Evolutionary conservation across 2,797 vertebrate genomes (phyloP), one percentile per base, ranked within the genome.

Genomic region (Florisuga fusca): DNA sequence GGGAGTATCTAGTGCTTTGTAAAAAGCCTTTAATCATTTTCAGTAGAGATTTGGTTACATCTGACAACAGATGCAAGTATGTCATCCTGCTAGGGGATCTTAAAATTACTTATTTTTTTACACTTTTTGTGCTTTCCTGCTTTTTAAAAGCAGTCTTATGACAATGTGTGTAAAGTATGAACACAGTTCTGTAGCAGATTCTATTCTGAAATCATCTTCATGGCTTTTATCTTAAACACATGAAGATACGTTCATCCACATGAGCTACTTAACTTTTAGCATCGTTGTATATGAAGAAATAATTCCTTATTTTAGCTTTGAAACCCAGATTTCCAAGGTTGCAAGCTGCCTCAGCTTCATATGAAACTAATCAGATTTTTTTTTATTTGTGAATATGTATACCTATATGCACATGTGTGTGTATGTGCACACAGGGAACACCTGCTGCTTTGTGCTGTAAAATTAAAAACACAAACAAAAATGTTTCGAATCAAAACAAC

Each of bases 261-360:
- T 27, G 45, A 67, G 20, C 36, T 51, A 25, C 22, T 73, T 82
- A 10, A 33, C 90, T 93, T 96, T 94, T 90, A 84, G n/a, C 38
- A 61, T 77, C 20, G 27, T 36, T 95, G 23, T 58, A 12, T 62
- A 33, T 53, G 34, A 50, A 93, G 25, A 74, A 87, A 84, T 72
- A 62, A 86, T 19, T 57, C 31, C 75, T 92, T 53, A 54, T 86
- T 95, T 93, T 81, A 59, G 33, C 38, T 88, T 69, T 53, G 43
- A 94, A 90, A 67, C 57, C 7, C 55, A 38, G 31, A 59, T 90
- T 94, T 94, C 27, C 62, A 75, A 69, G 69, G 23, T 18, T 73
- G 23, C 75, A 71, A 79, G 34, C 57, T 92, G 75, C 33, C 94
- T 95, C 74, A 88, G 34, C n/a, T 85, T 90, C 25, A 17, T 57